These are phyloP conservation scores for Campylomormyrus tamandua DNA, from an alignment of 2,113 vertebrate species.

Conservation along the genomic window DNA sequence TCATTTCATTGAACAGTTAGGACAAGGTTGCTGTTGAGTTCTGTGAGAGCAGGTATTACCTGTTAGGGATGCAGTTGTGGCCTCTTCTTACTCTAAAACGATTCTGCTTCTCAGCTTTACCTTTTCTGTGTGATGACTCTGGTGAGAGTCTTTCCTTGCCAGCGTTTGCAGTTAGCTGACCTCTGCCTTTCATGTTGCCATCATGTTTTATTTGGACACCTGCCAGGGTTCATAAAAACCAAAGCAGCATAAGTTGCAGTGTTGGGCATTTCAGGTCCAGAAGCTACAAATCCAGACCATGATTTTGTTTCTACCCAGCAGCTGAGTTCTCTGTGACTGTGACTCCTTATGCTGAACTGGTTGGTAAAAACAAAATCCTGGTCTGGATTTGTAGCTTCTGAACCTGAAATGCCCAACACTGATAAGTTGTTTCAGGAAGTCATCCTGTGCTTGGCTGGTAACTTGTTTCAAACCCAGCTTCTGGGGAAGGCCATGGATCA, in stretches of 20 bases:
- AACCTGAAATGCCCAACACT: too few relatives aligned
- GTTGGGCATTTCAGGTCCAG: too few relatives aligned
- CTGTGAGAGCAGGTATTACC: background rate
- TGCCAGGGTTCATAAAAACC: constrained; percentile 51
- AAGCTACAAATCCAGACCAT: too few relatives aligned
- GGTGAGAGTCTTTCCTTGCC: background rate
- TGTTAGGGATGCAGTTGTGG: background rate
- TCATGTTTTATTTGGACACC: constrained; percentile 29
- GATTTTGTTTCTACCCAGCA: too few relatives aligned
- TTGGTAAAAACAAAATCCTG: too few relatives aligned
- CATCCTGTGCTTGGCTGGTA: constrained; percentile 39
- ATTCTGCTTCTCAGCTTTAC: background rate
- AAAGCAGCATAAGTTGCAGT: constrained; percentile 35
- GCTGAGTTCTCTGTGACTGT: too few relatives aligned
- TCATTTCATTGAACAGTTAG: background rate
- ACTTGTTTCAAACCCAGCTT: background rate
- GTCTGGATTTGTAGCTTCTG: too few relatives aligned
- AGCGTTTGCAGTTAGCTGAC: background rate
- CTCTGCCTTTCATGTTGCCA: constrained; percentile 21
- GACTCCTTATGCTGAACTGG: too few relatives aligned
- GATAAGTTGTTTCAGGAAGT: constrained; percentile 37
- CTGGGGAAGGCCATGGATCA: background rate
- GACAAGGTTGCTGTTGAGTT: background rate
- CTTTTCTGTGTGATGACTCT: background rate
- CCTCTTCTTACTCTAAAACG: background rate